A percentile compares a stretch with the other conserved stretches of the same genome.
Evolutionary conservation across 2,888 invertebrate species (phyloP).

Genomic region (Horisme vitalbata): DNA sequence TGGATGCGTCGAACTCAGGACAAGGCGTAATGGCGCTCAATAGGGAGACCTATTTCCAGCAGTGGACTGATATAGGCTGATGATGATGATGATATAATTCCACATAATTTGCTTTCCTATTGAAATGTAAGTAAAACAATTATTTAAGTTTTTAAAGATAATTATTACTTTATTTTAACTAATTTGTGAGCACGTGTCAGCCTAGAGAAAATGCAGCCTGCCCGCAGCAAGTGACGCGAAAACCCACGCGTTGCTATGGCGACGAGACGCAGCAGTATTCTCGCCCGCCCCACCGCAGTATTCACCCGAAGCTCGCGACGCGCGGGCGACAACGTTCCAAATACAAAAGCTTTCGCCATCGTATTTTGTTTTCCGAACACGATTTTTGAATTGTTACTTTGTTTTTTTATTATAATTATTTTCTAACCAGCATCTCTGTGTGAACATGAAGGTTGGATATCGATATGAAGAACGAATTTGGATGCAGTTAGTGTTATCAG

Average conservation of each 20-base stretch:
- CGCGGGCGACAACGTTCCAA: slow-evolving; percentile 41
- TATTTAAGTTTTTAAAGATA: no score
- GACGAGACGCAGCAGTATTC: slow-evolving; percentile 76
- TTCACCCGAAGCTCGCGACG: slow-evolving; percentile 49
- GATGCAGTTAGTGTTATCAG: slow-evolving; percentile 75
- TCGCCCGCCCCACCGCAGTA: slow-evolving; percentile 75
- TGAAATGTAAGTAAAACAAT: no score
- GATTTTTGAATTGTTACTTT: slow-evolving; percentile 23
- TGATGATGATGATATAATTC: no score
- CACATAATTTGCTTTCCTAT: no score
- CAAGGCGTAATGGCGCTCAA: no score
- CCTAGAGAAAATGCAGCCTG: slow-evolving; percentile 48
- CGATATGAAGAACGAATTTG: slow-evolving; percentile 42
- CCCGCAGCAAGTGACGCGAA: slow-evolving; percentile 52
- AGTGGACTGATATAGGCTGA: no score
- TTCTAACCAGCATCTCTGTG: slow-evolving; percentile 21
- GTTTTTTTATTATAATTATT: slow-evolving; percentile 10
- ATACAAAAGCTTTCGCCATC: slow-evolving; percentile 19
- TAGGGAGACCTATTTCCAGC: no score
- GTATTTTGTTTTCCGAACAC: slow-evolving; percentile 28
- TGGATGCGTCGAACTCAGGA: no score
- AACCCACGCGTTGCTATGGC: slow-evolving; percentile 64
- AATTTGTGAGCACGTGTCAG: slow-evolving; percentile 25
- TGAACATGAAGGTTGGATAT: slow-evolving; percentile 18
- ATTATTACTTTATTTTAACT: no score